Conservation (phyloP, 2,113 vertebrate genomes). For the Nerophis lumbriciformis region DNA sequence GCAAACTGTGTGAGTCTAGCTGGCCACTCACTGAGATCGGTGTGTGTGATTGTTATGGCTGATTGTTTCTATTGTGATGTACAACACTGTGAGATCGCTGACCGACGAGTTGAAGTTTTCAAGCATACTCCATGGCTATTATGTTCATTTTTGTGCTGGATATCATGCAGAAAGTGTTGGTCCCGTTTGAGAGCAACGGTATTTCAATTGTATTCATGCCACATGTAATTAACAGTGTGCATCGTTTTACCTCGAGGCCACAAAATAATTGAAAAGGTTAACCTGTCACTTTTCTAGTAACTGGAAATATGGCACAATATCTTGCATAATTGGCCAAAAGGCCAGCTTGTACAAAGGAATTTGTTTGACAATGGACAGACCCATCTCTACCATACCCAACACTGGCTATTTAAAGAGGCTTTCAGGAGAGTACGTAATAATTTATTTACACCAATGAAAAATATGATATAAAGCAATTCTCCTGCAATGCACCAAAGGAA, state of each 20-base stretch:
- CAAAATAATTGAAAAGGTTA: slow-evolving; percentile 67
- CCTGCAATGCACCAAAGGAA: not conserved
- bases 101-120: slow-evolving; percentile 44
- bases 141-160: slow-evolving; percentile 40
- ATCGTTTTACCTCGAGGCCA: slow-evolving; percentile 46
- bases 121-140: slow-evolving; percentile 34
- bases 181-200: slow-evolving; percentile 51
- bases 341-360: slow-evolving; percentile 29
- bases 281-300: slow-evolving; percentile 59
- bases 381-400: not conserved
- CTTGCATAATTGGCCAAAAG: slow-evolving; percentile 28
- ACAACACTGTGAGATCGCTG: slow-evolving; percentile 25
- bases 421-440: not conserved
- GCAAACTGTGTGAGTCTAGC: slow-evolving; percentile 68
- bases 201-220: slow-evolving; percentile 57
- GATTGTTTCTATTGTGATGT: slow-evolving; percentile 48
- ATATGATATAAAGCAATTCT: not conserved
- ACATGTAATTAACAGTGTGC: slow-evolving; percentile 46
- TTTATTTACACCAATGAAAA: not conserved
- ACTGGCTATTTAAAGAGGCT: slow-evolving; percentile 1
- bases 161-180: slow-evolving; percentile 28
- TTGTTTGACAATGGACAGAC: slow-evolving; percentile 13
- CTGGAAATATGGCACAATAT: slow-evolving; percentile 39
- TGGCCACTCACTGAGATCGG: slow-evolving; percentile 59
- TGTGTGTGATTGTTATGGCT: slow-evolving; percentile 36